Base-by-base conservation (phyloP, 1,140 invertebrate species). In the Psix sp. region DNA sequence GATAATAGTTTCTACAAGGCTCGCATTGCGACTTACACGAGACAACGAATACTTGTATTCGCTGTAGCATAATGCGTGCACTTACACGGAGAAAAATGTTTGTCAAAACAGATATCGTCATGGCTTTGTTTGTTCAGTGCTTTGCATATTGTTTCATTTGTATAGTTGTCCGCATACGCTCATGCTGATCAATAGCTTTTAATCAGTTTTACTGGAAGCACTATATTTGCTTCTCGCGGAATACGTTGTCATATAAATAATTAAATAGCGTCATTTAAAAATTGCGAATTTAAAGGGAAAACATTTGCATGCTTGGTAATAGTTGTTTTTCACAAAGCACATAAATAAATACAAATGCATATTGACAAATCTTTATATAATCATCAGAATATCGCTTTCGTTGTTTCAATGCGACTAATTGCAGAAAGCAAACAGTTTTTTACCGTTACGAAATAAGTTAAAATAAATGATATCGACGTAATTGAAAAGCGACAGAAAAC, bases 141-240 rank as follows among this genome's bases (percentile, higher is more conserved):
- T 29, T 26, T 29, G 10, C 21, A 10, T 11, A 29, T 29, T 46
- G 46, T 49, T 49, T 36, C 0, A 36, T 2, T 21, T 21, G 10
- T 33, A 14, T 13, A 18, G 43, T 11, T 4, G 14, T 0, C 7
- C n/a, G 38, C 11, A 48, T 24, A n/a, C 7, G n/a, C 10, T 7
- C 43, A 18, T 9, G 49, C 40, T 52, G 51, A 56, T 56, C 39
- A 26, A 43, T 56, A 40, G 16, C 43, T 56, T 56, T 56, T 56
- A 56, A 56, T 56, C 39, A 43, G 17, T 43, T 31, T 43, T 16
- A 6, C 6, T 18, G n/a, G 35, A 26, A 51, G 15, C 11, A 17
- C 7, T 14, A 17, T 16, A 35, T 36, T 38, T 4, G 18, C 18
- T 20, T 36, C 24, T 13, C 17, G 14, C 21, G 14, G 11, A 17